Evolutionary conservation across 2,888 invertebrate genomes (phyloP), one percentile per base, ranked within the genome.

Genomic region (Malthinus seriepunctatus): DNA sequence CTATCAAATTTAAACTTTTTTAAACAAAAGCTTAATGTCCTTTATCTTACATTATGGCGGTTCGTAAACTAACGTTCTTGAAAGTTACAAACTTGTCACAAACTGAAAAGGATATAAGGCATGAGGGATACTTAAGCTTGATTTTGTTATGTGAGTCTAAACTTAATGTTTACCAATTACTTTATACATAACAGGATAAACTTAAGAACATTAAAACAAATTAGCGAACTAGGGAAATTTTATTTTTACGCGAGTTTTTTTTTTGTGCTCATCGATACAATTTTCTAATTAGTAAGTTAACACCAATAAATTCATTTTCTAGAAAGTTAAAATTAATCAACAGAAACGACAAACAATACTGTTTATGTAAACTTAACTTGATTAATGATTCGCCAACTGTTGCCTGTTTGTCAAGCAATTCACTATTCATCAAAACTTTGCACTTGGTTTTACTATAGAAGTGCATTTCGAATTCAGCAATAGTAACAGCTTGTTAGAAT

Each of bases 381-480:
- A 33, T 33, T 32, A 46, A 46, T 51, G 51, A 42, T 44, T 23
- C 44, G 33, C 42, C 51, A 51, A 33, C 51, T 44, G 51, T 39
- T 51, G 39, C 51, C 51, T 44, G 44, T 32, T 32, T 42, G 44
- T 51, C 51, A 33, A 32, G 34, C 42, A 44, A 51, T 42, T 51
- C 44, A n/a, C 42, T 51, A 39, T 44, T 44, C 51, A 51, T 51
- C 42, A 51, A 44, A 51, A n/a, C 39, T 33, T 51, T 31, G 42
- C 51, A 51, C 51, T 42, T 51, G 51, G 33, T 32, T 51, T 51
- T 51, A 51, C 39, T 42, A 23, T 42, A 23, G 15, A 42, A 42
- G 23, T 42, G 39, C 39, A 42, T 42, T 42, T 23, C 23, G 23
- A 3, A 23, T 2, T 23, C 23, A 3, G 23, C 23, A 2, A 23